These are phyloP conservation scores for Drosophila quadrilineata DNA, from an alignment of 1,140 invertebrate genomes.

Conservation along the genomic window DNA sequence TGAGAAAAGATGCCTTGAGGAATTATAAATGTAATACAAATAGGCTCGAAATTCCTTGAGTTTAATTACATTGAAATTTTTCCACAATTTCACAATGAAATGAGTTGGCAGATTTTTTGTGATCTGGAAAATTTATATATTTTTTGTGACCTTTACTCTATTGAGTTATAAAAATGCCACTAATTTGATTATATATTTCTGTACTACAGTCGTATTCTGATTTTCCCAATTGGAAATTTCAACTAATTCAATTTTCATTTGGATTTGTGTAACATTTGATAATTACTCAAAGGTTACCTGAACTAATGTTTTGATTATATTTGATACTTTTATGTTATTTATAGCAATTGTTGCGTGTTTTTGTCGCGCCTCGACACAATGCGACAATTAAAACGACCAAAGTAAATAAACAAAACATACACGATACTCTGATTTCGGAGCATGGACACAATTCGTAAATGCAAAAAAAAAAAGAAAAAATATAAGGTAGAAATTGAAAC, in stretches of 20 bases:
- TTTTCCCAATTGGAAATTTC: neutral
- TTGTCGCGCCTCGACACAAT: too few species aligned
- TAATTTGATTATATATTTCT: neutral
- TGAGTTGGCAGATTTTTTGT: constrained; percentile 59
- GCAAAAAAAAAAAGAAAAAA: constrained; percentile 43
- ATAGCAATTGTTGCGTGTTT: too few species aligned
- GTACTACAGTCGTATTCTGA: too few species aligned
- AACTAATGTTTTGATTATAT: constrained; percentile 10
- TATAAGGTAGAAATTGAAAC: constrained; percentile 12
- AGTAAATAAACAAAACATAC: neutral
- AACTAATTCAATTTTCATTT: neutral
- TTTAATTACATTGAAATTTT: constrained; percentile 58
- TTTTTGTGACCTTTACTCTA: constrained; percentile 45
- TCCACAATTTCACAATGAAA: constrained; percentile 53
- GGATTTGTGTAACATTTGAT: neutral
- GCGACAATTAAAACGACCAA: constrained; percentile 36
- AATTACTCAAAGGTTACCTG: neutral
- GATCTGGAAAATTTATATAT: constrained; percentile 14
- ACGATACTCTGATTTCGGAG: constrained; percentile 8
- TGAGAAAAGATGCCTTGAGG: constrained; percentile 1
- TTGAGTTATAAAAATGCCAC: neutral
- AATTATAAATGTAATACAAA: constrained; percentile 11
- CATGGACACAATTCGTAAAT: constrained; percentile 31
- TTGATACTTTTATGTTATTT: neutral
- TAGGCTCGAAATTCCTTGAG: constrained; percentile 32